Percentiles rank a stretch among this genome's conserved stretches.
Evolutionary conservation across 2,888 invertebrate species (phyloP).

Genomic region (Caenorhabditis sp.): DNA sequence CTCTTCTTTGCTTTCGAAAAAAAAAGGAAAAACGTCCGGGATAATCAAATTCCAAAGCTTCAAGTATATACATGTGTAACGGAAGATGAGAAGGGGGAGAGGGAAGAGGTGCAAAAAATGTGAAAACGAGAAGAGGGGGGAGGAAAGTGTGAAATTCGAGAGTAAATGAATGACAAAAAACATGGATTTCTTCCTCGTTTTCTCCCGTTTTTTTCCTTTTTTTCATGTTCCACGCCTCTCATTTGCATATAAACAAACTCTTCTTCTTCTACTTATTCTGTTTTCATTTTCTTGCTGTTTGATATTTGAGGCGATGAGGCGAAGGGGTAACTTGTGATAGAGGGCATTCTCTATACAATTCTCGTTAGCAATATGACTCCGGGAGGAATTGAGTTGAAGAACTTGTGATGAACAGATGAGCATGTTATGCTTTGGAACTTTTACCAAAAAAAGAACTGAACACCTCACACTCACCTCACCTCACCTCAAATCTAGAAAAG

Average conservation of each 20-base stretch:
- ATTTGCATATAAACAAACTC: constrained; percentile 18
- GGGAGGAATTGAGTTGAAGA: neutral
- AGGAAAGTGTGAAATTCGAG: constrained; percentile 43
- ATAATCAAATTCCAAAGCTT: constrained; percentile 45
- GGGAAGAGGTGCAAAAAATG: constrained; percentile 28
- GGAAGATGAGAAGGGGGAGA: constrained; percentile 12
- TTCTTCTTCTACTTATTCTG: neutral
- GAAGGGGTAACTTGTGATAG: neutral
- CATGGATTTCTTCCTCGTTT: constrained; percentile 16
- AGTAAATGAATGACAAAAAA: constrained; percentile 51
- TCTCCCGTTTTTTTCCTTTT: constrained; percentile 17
- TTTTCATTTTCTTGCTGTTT: constrained; percentile 1
- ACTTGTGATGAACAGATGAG: neutral
- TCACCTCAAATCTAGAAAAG: no score
- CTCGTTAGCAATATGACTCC: constrained; percentile 8
- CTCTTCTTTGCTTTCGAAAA: constrained; percentile 4
- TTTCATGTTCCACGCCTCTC: no score
- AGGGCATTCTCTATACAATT: constrained; percentile 12
- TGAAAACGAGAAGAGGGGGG: constrained; percentile 19
- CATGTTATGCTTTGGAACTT: no score
- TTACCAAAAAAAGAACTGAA: no score
- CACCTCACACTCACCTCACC: no score
- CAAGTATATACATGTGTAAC: constrained; percentile 26
- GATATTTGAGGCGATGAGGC: constrained; percentile 18
- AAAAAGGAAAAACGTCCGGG: constrained; percentile 43